These are phyloP conservation scores for Tenthredo mesomela DNA, from an alignment of 2,888 invertebrate genomes.

Conservation along the genomic window DNA sequence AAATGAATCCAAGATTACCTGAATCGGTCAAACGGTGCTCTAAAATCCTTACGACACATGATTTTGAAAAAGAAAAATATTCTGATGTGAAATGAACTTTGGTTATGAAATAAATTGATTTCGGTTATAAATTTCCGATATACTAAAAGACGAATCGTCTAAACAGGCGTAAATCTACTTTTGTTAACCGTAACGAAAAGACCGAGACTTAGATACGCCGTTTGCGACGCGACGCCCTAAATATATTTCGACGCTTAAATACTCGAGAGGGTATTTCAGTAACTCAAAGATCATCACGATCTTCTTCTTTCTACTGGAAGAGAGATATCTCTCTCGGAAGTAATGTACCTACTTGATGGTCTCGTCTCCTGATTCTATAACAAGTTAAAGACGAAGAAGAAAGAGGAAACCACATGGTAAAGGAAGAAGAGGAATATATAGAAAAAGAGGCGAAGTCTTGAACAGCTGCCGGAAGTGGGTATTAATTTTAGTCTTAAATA, in stretches of 20 bases:
- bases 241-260: conserved; percentile 41
- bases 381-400: background rate
- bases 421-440: background rate
- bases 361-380: conserved; percentile 18
- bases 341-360: conserved; percentile 5
- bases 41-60: too few relatives aligned
- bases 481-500: conserved; percentile 39
- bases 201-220: background rate
- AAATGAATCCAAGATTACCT: too few relatives aligned
- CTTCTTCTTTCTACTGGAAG: background rate
- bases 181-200: background rate
- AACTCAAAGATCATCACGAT: conserved; percentile 16
- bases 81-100: too few relatives aligned
- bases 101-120: too few relatives aligned
- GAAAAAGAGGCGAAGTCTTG: conserved; percentile 3
- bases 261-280: conserved; percentile 40
- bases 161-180: background rate
- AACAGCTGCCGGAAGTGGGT: conserved; percentile 47
- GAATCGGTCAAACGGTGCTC: too few relatives aligned
- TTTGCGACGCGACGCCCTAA: conserved; percentile 26
- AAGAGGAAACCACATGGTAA: conserved; percentile 25
- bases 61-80: too few relatives aligned
- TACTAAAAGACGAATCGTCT: background rate
- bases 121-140: background rate
- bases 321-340: conserved; percentile 21